Conservation (phyloP, 1,140 invertebrate species). For the Nymphalis io region DNA sequence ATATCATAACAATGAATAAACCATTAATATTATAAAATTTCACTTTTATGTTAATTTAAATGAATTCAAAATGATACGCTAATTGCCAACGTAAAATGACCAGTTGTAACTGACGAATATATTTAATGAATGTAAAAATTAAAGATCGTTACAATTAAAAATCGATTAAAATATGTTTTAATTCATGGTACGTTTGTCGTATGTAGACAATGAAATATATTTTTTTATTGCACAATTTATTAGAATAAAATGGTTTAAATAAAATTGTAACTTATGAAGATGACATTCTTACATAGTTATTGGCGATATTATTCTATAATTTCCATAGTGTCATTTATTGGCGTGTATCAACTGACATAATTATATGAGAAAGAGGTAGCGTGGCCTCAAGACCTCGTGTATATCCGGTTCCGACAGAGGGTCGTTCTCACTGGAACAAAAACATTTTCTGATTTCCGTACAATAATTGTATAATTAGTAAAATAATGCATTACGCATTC, state of each 20-base stretch:
- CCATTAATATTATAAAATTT: conserved; percentile 18
- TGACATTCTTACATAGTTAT: background rate
- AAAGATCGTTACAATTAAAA: background rate
- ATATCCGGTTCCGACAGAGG: conserved; percentile 64
- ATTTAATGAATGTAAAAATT: background rate
- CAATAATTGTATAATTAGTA: conserved; percentile 51
- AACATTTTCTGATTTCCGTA: conserved; percentile 62
- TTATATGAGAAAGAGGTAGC: conserved; percentile 36
- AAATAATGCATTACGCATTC: conserved; percentile 36
- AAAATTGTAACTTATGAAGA: background rate
- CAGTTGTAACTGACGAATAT: background rate
- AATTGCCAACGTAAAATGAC: background rate
- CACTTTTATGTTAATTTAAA: conserved; percentile 12
- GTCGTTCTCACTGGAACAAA: conserved; percentile 68
- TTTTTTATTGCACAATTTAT: too few relatives aligned
- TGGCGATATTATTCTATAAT: background rate
- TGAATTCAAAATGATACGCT: background rate
- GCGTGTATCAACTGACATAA: conserved; percentile 24
- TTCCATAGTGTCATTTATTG: background rate
- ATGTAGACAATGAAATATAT: too few relatives aligned
- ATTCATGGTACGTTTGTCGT: too few relatives aligned
- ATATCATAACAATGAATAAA: conserved; percentile 29
- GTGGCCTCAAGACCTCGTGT: conserved; percentile 56
- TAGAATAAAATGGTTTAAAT: too few relatives aligned
- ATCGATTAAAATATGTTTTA: background rate